Evolutionary conservation across 2,888 invertebrate genomes (phyloP).

Genomic region (Calameuta pallipes): DNA sequence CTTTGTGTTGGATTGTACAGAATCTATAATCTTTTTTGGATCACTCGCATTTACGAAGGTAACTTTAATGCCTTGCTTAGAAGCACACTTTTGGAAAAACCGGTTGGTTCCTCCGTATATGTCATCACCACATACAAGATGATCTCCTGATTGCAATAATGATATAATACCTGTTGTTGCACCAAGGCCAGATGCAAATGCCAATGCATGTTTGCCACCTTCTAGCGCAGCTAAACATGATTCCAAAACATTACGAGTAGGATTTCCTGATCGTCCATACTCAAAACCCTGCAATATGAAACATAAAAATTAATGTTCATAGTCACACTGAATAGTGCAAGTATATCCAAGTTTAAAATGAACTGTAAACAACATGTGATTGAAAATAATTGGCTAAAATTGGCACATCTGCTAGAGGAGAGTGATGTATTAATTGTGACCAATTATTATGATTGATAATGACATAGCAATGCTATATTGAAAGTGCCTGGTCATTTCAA

Average conservation of each 20-base stretch:
- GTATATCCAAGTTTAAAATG: neutral
- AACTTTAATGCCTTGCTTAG: slow-evolving; percentile 78
- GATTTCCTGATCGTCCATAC: slow-evolving; percentile 95
- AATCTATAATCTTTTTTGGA: slow-evolving; percentile 73
- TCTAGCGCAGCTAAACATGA: slow-evolving; percentile 91
- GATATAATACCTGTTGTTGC: slow-evolving; percentile 82
- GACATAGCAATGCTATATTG: neutral
- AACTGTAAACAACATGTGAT: neutral
- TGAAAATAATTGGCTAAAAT: neutral
- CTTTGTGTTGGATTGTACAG: slow-evolving; percentile 87
- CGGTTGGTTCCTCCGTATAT: slow-evolving; percentile 95
- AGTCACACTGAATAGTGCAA: neutral
- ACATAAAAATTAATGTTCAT: neutral
- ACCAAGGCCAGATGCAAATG: slow-evolving; percentile 93
- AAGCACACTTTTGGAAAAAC: slow-evolving; percentile 72
- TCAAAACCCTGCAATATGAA: slow-evolving; percentile 79
- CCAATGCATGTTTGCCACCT: slow-evolving; percentile 83
- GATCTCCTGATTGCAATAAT: slow-evolving; percentile 86
- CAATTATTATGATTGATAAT: neutral
- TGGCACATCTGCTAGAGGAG: neutral
- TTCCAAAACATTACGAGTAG: slow-evolving; percentile 89
- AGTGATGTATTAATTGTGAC: neutral
- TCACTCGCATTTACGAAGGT: slow-evolving; percentile 84
- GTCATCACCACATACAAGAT: slow-evolving; percentile 91
- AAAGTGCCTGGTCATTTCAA: neutral